A percentile compares a stretch with the other conserved stretches of the same genome.
Evolutionary conservation across 2,113 vertebrate genomes (phyloP).

Genomic region (Acanthisitta chloris): DNA sequence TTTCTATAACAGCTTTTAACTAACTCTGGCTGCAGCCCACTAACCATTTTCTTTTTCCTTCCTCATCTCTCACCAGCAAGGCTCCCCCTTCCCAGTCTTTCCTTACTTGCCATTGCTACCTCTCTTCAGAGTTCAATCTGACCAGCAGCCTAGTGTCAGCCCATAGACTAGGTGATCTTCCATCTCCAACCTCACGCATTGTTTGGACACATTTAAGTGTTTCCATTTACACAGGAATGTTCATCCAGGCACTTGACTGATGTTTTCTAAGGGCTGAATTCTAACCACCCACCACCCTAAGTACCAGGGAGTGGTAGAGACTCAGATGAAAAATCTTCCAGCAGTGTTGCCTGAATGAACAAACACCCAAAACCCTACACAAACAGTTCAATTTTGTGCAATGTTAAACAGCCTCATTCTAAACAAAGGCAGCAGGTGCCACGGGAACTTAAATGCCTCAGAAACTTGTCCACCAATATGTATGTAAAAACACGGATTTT

Average conservation of each 20-base stretch:
- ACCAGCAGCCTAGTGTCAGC: rapidly evolving
- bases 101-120: too few species aligned
- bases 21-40: neutral
- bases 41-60: neutral
- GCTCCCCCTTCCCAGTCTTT: too few species aligned
- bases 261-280: neutral
- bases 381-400: neutral
- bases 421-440: neutral
- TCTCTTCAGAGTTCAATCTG: neutral
- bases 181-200: neutral
- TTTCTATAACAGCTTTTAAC: neutral
- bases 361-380: neutral
- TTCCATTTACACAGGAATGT: neutral
- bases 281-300: neutral
- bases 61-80: neutral
- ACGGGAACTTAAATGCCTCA: neutral
- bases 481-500: rapidly evolving
- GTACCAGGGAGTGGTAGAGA: neutral
- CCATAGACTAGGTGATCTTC: neutral
- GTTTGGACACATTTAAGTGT: neutral
- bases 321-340: neutral
- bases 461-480: neutral
- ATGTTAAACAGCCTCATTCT: neutral
- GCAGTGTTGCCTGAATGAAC: neutral
- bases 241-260: neutral